Evolutionary conservation across 64 coral and sea anemone genomes (phyloP).

Genomic region (Montipora sp.): DNA sequence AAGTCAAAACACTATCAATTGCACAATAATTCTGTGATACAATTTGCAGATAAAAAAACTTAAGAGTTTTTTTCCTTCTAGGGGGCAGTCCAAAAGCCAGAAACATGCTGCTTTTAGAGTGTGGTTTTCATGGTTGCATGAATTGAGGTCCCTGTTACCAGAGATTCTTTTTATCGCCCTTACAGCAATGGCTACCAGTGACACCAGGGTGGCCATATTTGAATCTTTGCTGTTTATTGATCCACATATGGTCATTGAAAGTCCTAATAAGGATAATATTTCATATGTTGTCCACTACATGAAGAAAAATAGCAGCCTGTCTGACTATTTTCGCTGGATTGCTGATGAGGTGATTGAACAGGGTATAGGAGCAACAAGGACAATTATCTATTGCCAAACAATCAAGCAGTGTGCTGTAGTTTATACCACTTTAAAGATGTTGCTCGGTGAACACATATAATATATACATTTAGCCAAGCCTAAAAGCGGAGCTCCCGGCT

Average conservation of each 20-base stretch:
- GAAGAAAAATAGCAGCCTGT: too few species aligned
- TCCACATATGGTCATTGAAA: neutral
- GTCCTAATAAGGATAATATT: neutral
- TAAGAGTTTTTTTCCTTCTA: neutral
- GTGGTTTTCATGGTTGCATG: neutral
- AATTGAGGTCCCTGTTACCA: neutral
- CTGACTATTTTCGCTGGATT: too few species aligned
- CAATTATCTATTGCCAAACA: too few species aligned
- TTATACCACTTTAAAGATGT: too few species aligned
- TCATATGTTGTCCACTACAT: too few species aligned
- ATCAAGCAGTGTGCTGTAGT: too few species aligned
- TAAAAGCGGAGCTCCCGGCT: too few species aligned
- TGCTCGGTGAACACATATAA: too few species aligned
- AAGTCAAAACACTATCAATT: neutral
- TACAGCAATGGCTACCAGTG: neutral
- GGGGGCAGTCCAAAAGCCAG: neutral
- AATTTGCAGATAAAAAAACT: neutral
- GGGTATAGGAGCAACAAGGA: too few species aligned
- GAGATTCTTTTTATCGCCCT: neutral
- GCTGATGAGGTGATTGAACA: too few species aligned
- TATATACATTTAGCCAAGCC: too few species aligned
- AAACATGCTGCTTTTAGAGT: conserved; percentile 3
- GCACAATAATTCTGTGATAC: neutral
- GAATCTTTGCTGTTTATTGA: neutral
- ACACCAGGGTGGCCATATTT: neutral